These are phyloP conservation scores for Protula sp. DNA, from an alignment of 2,888 invertebrate genomes.

Conservation along the genomic window DNA sequence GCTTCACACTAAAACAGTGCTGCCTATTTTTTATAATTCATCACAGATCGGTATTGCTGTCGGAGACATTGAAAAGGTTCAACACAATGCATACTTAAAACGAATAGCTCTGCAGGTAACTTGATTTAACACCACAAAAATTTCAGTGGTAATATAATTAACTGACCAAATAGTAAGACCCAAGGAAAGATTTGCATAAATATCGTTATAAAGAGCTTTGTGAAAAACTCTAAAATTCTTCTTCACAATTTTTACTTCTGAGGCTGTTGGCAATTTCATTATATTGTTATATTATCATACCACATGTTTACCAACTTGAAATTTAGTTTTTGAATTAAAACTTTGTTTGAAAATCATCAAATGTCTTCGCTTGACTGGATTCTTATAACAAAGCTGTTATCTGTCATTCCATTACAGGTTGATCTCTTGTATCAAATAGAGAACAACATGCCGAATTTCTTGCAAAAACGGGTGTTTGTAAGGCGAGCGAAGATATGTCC, in stretches of 20 bases:
- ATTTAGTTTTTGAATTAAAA: too few species aligned
- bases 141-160: not conserved
- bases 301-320: too few species aligned
- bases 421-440: conserved; percentile 28
- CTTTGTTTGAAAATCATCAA: too few species aligned
- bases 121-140: not conserved
- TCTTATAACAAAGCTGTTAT: too few species aligned
- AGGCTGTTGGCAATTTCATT: too few species aligned
- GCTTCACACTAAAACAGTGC: too few species aligned
- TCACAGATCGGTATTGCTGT: conserved; percentile 46
- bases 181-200: not conserved
- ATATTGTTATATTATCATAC: too few species aligned
- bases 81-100: conserved; percentile 40
- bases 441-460: conserved; percentile 27
- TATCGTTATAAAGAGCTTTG: not conserved
- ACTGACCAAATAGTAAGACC: too few species aligned
- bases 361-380: too few species aligned
- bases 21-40: too few species aligned
- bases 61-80: conserved; percentile 44
- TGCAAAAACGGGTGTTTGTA: conserved; percentile 20
- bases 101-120: conserved; percentile 38
- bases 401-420: conserved; percentile 20
- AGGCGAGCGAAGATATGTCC: conserved; percentile 22
- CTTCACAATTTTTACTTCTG: too few species aligned
- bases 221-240: too few species aligned